Percentiles rank a stretch among this genome's conserved stretches.
Evolutionary conservation across 2,797 vertebrate species (phyloP).

Genomic region (Tarsius wallacei): DNA sequence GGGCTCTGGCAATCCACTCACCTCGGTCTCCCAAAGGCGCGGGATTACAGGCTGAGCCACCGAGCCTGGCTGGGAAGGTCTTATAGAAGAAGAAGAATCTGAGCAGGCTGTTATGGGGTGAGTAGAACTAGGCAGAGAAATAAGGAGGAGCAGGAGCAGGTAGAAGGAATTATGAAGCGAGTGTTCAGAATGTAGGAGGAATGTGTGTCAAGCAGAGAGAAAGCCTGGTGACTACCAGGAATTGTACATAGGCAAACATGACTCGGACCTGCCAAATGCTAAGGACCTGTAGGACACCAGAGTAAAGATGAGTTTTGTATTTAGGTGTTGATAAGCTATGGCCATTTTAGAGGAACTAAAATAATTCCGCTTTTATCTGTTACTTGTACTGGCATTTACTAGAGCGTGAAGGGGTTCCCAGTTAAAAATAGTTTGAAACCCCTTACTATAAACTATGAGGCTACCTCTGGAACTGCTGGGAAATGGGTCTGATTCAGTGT

Average conservation of each 20-base stretch:
- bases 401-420: background rate
- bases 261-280: background rate
- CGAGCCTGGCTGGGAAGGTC: no score
- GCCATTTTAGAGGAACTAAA: background rate
- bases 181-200: no score
- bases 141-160: background rate
- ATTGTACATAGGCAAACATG: background rate
- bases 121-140: no score
- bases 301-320: background rate
- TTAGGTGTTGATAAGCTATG: background rate
- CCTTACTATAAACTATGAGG: background rate
- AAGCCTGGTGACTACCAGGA: background rate
- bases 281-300: background rate
- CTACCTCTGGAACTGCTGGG: constrained; percentile 45
- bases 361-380: background rate
- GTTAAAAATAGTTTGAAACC: constrained; percentile 1
- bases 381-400: background rate
- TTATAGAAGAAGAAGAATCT: no score
- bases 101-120: no score
- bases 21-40: no score
- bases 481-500: constrained; percentile 64
- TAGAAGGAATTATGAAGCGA: background rate
- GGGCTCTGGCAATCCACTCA: no score
- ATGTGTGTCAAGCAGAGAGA: background rate
- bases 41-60: no score